These are phyloP conservation scores for Troides aeacus DNA, from an alignment of 2,888 invertebrate genomes.

Conservation along the genomic window DNA sequence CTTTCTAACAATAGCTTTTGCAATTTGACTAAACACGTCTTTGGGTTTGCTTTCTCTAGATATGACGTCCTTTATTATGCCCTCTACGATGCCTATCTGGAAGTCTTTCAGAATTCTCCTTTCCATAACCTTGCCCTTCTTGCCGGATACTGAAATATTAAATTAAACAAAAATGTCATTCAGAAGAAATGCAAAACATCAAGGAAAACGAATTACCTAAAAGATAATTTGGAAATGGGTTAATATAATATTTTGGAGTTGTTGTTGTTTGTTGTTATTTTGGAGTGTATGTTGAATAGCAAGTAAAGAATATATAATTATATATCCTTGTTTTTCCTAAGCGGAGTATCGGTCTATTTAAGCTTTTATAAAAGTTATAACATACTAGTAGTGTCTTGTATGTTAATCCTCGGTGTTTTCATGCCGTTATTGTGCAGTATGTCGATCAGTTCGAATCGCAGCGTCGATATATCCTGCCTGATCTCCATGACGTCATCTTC, in stretches of 20 bases:
- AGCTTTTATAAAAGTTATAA: too few relatives aligned
- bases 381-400: conserved; percentile 83
- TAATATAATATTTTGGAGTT: too few relatives aligned
- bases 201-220: too few relatives aligned
- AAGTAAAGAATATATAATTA: too few relatives aligned
- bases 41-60: conserved; percentile 84
- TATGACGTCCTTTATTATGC: conserved; percentile 87
- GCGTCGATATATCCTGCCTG: conserved; percentile 96
- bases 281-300: too few relatives aligned
- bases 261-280: too few relatives aligned
- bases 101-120: conserved; percentile 92
- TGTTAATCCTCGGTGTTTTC: conserved; percentile 87
- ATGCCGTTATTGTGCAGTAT: conserved; percentile 94
- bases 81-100: conserved; percentile 93
- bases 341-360: too few relatives aligned
- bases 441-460: conserved; percentile 95
- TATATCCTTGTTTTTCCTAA: too few relatives aligned
- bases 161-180: background rate
- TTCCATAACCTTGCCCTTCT: conserved; percentile 92
- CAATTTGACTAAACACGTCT: conserved; percentile 91
- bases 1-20: conserved; percentile 87
- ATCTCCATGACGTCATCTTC: conserved; percentile 99
- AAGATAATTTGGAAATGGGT: too few relatives aligned
- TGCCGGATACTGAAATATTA: conserved; percentile 84
- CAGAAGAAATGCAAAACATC: too few relatives aligned